Percentiles rank a stretch among this genome's conserved stretches.
Conservation (phyloP, 2,888 invertebrate genomes). For the Yponomeuta cagnagella region DNA sequence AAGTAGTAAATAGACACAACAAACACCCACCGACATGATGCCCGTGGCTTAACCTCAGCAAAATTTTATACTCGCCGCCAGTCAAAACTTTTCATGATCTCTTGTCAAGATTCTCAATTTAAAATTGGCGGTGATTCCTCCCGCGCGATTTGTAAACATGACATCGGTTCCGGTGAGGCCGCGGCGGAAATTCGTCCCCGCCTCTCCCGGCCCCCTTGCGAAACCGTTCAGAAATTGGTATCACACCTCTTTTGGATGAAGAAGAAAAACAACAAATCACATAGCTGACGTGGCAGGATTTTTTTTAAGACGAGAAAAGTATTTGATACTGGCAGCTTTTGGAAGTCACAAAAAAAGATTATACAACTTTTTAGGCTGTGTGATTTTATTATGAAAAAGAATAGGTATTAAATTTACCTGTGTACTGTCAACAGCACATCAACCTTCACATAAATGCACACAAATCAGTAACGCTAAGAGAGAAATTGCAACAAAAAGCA, state of each 20-base stretch:
- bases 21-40: no score
- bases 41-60: not conserved
- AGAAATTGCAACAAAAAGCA: no score
- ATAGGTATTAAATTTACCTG: no score
- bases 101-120: constrained; percentile 39
- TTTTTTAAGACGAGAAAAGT: not conserved
- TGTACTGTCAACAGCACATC: no score
- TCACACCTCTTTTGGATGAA: not conserved
- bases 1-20: no score
- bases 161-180: constrained; percentile 65
- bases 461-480: no score
- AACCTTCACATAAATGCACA: no score
- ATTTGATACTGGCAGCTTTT: no score
- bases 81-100: not conserved
- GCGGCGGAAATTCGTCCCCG: constrained; percentile 68
- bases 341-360: no score
- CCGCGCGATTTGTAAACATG: constrained; percentile 73
- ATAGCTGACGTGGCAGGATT: not conserved
- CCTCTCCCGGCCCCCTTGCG: constrained; percentile 25
- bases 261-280: constrained; percentile 15
- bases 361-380: no score
- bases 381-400: no score
- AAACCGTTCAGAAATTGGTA: constrained; percentile 6
- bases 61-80: not conserved
- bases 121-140: constrained; percentile 65